Conservation (phyloP, 37 sponge, comb jelly and placozoan genomes). For the Spongia lamella region DNA sequence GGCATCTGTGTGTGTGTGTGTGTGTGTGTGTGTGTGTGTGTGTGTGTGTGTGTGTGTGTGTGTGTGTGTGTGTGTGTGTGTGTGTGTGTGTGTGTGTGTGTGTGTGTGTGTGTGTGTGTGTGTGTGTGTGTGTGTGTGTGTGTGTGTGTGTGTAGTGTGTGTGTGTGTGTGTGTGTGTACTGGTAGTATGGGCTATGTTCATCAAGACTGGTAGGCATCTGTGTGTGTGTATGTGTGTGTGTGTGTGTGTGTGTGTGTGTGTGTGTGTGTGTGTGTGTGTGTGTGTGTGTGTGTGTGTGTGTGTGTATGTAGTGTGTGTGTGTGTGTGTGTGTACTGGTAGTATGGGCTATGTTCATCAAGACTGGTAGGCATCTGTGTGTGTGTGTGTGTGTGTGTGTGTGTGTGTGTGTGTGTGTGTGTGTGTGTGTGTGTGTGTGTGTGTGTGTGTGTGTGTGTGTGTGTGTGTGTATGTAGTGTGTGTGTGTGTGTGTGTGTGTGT, state of each 20-base stretch:
- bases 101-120: neutral
- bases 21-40: neutral
- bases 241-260: neutral
- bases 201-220: conserved; percentile 84
- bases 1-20: neutral
- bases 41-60: neutral
- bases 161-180: conserved; percentile 51
- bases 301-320: neutral
- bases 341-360: conserved; percentile 86
- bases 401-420: neutral
- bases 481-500: conserved; percentile 46
- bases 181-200: conserved; percentile 88
- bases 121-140: neutral
- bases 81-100: conserved; percentile 8
- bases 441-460: conserved; percentile 17
- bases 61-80: conserved; percentile 22
- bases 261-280: conserved; percentile 7
- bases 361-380: conserved; percentile 65
- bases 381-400: neutral
- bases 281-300: conserved; percentile 24
- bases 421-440: conserved; percentile 14
- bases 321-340: conserved; percentile 82
- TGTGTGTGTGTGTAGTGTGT: no score
- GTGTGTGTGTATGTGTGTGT: neutral
- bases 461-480: neutral